Conservation (phyloP, 2,888 invertebrate species). For the Sipha maydis region DNA sequence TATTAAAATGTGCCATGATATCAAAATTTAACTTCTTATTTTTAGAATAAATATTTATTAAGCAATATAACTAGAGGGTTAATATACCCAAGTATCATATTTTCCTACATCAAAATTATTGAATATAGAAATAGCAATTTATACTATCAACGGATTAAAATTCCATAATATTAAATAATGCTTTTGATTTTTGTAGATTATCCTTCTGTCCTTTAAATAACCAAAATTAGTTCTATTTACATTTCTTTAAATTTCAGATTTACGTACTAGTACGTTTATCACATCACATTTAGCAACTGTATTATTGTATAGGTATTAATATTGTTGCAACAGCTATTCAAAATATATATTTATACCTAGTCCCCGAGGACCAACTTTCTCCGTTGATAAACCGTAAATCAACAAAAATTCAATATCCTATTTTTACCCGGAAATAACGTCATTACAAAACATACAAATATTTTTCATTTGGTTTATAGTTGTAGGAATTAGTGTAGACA, state of each 20-base stretch:
- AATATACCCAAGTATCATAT: no score
- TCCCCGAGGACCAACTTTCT: not conserved
- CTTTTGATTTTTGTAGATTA: not conserved
- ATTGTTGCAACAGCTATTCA: not conserved
- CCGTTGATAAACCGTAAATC: slow-evolving; percentile 30
- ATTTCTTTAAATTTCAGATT: not conserved
- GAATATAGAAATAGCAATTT: no score
- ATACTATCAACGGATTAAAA: not conserved
- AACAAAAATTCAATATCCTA: slow-evolving; percentile 20
- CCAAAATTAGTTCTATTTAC: not conserved
- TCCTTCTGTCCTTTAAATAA: not conserved
- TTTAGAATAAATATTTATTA: no score
- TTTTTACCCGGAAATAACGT: not conserved
- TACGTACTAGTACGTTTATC: not conserved
- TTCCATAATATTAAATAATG: not conserved
- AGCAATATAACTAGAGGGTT: no score
- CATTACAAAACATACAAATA: not conserved
- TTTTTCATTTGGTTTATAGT: not conserved
- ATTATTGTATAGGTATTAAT: not conserved
- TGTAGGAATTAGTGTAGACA: not conserved
- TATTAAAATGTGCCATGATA: no score
- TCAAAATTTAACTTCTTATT: no score
- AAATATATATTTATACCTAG: slow-evolving; percentile 1
- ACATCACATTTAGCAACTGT: not conserved
- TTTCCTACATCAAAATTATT: no score